Evolutionary conservation across 92 coral and sea anemone genomes (phyloP).

Genomic region (Epizoanthus scotinus): DNA sequence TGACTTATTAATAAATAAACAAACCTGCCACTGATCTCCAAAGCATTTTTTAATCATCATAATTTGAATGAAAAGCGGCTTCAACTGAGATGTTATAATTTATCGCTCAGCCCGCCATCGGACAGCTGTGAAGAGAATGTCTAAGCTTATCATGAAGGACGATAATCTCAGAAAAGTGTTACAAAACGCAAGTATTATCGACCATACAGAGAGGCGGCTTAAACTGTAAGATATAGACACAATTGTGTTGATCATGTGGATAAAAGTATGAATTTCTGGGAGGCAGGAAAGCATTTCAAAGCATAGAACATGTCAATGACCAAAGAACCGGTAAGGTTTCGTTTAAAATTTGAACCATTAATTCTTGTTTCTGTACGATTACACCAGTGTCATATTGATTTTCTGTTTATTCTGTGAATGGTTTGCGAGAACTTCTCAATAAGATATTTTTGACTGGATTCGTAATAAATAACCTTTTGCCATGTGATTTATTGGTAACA

Average conservation of each 20-base stretch:
- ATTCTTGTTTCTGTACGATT: neutral
- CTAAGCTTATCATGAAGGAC: neutral
- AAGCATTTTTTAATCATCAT: conserved; percentile 41
- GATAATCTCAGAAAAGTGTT: too few species aligned
- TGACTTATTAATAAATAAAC: conserved; percentile 39
- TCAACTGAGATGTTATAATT: conserved; percentile 1
- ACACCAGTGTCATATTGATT: neutral
- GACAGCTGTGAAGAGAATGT: neutral
- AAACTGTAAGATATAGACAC: neutral
- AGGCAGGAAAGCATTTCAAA: conserved; percentile 30
- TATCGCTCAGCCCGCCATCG: conserved; percentile 12
- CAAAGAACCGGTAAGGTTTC: conserved; percentile 16
- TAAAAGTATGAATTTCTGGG: neutral
- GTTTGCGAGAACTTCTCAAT: neutral
- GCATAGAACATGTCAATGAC: conserved; percentile 11
- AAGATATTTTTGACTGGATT: neutral
- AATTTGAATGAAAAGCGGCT: conserved; percentile 24
- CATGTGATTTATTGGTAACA: conserved; percentile 15
- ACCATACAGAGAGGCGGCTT: neutral
- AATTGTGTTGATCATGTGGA: neutral
- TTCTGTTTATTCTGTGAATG: neutral
- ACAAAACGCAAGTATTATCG: neutral
- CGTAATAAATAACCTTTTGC: conserved; percentile 9
- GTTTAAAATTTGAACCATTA: neutral
- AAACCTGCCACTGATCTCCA: conserved; percentile 33